Evolutionary conservation across 2,888 invertebrate genomes (phyloP), one percentile per base, ranked within the genome.

Genomic region (Aplocera efformata): DNA sequence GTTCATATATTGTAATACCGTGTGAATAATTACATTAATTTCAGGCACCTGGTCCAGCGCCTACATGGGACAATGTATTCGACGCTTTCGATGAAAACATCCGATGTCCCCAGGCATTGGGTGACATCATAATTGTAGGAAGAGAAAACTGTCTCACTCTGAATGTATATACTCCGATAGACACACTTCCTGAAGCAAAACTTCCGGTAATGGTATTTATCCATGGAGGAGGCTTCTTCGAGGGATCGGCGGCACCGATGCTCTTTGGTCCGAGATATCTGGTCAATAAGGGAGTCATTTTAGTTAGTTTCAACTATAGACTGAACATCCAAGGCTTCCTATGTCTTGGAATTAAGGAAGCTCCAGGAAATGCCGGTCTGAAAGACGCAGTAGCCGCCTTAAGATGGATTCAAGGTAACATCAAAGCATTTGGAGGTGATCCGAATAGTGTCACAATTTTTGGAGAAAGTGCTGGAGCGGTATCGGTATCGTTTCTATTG

Each of bases 121-220:
- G 50, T 1, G 53, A 62, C 7, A 32, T 5, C 0, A 30, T 37
- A 6, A 48, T 47, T 0, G 47, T 67, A 0, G 85, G 85, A 1
- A 62, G 58, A 42, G 56, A 62, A 28, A 59, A 84, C 32, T 86
- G 86, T 37, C 58, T 84, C 3, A 59, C 53, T 2, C 60, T 85
- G 3, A 83, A 86, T 23, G 67, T 88, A 0, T 75, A 67, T 46
- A 74, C 77, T 0, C 83, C 86, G 1, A 25, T 70, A 0, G 54
- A 68, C 10, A 43, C 58, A 0, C 10, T 34, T 1, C 24, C 53
- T 0, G 42, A 49, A 1, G 51, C 57, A 1, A 58, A 53, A 6
- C 56, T 80, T 8, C 79, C 85, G 0, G 82, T 85, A 6, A 85
- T 86, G 85, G 66, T 79, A 3, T 84, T 67, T 40, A 67, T 86